These are phyloP conservation scores for Ascaphus truei DNA, from an alignment of 2,113 vertebrate species.

Conservation along the genomic window DNA sequence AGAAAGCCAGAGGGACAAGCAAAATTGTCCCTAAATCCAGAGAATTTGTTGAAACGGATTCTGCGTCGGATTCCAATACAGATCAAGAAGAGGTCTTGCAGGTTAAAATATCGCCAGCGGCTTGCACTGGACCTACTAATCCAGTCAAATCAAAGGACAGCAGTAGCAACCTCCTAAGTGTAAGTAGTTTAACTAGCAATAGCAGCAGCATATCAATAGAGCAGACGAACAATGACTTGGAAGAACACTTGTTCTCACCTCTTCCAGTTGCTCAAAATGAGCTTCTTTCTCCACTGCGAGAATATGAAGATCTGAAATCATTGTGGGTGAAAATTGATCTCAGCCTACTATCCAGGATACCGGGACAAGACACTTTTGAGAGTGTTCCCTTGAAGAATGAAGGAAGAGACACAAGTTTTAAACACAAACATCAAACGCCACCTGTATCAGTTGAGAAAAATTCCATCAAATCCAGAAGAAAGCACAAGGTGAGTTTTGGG, in stretches of 20 bases:
- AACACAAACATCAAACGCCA: slow-evolving; percentile 73
- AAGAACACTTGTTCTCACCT: slow-evolving; percentile 72
- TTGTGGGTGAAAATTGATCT: slow-evolving; percentile 94
- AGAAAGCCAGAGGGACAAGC: slow-evolving; percentile 85
- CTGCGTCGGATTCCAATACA: slow-evolving; percentile 89
- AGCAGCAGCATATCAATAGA: slow-evolving; percentile 67
- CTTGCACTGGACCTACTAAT: slow-evolving; percentile 50
- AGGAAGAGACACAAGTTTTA: slow-evolving; percentile 65
- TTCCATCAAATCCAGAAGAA: slow-evolving; percentile 82
- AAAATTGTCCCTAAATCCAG: slow-evolving; percentile 89
- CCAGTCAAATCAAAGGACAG: slow-evolving; percentile 64
- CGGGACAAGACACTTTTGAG: slow-evolving; percentile 65
- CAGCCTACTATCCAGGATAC: slow-evolving; percentile 76
- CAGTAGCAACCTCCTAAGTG: slow-evolving; percentile 66
- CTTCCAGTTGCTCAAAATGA: slow-evolving; percentile 69
- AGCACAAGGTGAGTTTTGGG: slow-evolving; percentile 88
- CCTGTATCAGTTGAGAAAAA: slow-evolving; percentile 68
- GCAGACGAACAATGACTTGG: slow-evolving; percentile 65
- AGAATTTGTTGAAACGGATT: slow-evolving; percentile 94
- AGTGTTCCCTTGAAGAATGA: slow-evolving; percentile 56
- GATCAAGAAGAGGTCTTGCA: slow-evolving; percentile 80
- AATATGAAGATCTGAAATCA: slow-evolving; percentile 78
- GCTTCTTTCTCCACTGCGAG: slow-evolving; percentile 76
- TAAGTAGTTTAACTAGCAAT: slow-evolving; percentile 68
- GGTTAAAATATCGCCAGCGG: slow-evolving; percentile 67